Percentiles rank a stretch among this genome's conserved stretches.
These are phyloP conservation scores for Campoletis sonorensis DNA, from an alignment of 1,140 invertebrate genomes.

Conservation along the genomic window DNA sequence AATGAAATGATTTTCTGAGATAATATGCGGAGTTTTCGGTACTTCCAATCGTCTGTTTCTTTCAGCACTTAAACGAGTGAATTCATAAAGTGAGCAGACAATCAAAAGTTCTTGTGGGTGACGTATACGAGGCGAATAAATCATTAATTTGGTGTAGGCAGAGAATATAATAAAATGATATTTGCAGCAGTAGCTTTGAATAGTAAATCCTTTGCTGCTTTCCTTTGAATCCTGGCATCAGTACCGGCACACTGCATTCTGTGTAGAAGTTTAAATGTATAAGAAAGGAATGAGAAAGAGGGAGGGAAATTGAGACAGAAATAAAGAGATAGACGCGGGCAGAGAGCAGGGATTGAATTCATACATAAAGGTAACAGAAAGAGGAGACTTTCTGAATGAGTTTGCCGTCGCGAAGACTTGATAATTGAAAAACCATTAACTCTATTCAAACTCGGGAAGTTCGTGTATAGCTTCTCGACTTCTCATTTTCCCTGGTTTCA, in stretches of 20 bases:
- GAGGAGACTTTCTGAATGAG: conserved; percentile 16
- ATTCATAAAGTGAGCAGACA: conserved; percentile 19
- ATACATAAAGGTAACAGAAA: conserved; percentile 12
- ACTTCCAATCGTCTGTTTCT: background rate
- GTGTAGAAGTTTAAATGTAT: background rate
- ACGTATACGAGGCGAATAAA: background rate
- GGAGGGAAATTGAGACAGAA: background rate
- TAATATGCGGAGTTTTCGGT: background rate
- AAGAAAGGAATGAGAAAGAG: conserved; percentile 5
- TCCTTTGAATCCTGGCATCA: background rate
- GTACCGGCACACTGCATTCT: background rate
- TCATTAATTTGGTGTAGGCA: background rate
- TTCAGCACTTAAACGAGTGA: background rate
- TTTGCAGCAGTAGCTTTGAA: background rate
- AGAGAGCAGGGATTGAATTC: background rate
- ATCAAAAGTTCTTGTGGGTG: background rate
- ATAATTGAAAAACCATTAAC: conserved; percentile 53
- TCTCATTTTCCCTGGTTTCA: background rate
- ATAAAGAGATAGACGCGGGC: background rate
- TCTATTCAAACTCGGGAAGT: conserved; percentile 49
- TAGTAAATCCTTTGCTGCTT: conserved; percentile 13
- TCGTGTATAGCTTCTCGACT: background rate
- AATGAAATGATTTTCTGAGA: no score
- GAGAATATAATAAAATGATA: background rate
- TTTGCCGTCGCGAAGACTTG: conserved; percentile 45